Base-by-base conservation (phyloP, 2,113 vertebrate species). In the Ceyx melanurus region DNA sequence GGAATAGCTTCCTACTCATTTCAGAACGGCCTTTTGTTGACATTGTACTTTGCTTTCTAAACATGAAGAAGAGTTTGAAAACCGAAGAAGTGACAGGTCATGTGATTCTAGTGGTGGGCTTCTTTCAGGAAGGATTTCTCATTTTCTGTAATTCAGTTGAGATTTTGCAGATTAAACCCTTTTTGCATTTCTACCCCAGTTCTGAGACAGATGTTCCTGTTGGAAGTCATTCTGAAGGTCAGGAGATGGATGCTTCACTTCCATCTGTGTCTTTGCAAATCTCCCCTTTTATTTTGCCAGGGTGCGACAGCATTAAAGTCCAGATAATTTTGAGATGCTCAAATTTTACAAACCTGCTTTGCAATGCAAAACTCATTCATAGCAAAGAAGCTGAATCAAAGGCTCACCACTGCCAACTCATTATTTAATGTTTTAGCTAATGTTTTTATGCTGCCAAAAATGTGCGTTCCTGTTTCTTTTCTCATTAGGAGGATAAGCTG, bases 391-490 rank as follows among this genome's bases (percentile, higher is more conserved):
- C 70, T 87, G 73, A 95, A 72, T 86, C 66, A 82, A 84, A 93
- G 21, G 25, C 78, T 94, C 21, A 61, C 58, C 20, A 19, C 51
- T 65, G 87, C 70, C 62, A 90, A 62, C 50, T 85, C 40, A 83
- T 95, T 86, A 92, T 90, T 95, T 90, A 81, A 89, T 89, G 72
- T 94, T 89, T 56, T 31, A 90, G 83, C 61, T 89, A 75, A 92
- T 79, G 64, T 50, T 70, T 56, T 84, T 92, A 62, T 1, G 4
- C 81, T 92, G 90, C 92, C 81, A 79, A 90, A 93, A 95, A 58
- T 76, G 22, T 64, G 67, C 1, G 4, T 43, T 92, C 62, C 66
- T 50, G 37, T 78, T 13, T 72, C 50, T 92, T 86, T 93, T 53
- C 74, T 89, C 48, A n/a, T 84, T 85, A 82, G 35, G 15, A 65